These are phyloP conservation scores for Tortrix viridana DNA, from an alignment of 2,888 invertebrate species.

Conservation along the genomic window DNA sequence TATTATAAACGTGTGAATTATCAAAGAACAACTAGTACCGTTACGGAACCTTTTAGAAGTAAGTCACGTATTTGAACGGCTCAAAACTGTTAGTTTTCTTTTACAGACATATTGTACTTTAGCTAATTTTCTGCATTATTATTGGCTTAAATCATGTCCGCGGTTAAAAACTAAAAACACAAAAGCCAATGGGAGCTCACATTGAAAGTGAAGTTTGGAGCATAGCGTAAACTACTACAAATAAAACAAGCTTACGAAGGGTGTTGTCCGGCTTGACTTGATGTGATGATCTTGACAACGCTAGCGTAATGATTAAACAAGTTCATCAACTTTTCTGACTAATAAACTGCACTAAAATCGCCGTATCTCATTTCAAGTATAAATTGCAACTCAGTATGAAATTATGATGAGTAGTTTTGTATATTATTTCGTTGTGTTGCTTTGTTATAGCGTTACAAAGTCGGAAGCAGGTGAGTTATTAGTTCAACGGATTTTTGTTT, in stretches of 20 bases:
- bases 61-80: slow-evolving; percentile 14
- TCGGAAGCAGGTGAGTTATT: slow-evolving; percentile 69
- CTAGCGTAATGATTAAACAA: slow-evolving; percentile 79
- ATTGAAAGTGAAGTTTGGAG: slow-evolving; percentile 1
- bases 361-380: slow-evolving; percentile 37
- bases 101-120: neutral
- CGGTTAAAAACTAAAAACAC: neutral
- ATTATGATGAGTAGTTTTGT: slow-evolving; percentile 77
- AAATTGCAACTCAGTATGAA: slow-evolving; percentile 63
- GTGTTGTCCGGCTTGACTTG: slow-evolving; percentile 70
- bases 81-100: slow-evolving; percentile 7
- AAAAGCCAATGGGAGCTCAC: slow-evolving; percentile 19
- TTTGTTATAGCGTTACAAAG: slow-evolving; percentile 68
- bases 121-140: slow-evolving; percentile 3
- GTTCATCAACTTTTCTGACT: slow-evolving; percentile 64
- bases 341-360: slow-evolving; percentile 47
- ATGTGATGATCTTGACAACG: slow-evolving; percentile 60
- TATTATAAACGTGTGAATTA: no score
- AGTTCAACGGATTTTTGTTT: slow-evolving; percentile 32
- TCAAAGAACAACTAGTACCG: neutral
- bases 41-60: no score
- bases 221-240: slow-evolving; percentile 9
- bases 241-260: slow-evolving; percentile 55
- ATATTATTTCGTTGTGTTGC: slow-evolving; percentile 74
- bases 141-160: slow-evolving; percentile 13